Base-by-base conservation (phyloP, 1,140 invertebrate genomes). In the Physella acuta region DNA sequence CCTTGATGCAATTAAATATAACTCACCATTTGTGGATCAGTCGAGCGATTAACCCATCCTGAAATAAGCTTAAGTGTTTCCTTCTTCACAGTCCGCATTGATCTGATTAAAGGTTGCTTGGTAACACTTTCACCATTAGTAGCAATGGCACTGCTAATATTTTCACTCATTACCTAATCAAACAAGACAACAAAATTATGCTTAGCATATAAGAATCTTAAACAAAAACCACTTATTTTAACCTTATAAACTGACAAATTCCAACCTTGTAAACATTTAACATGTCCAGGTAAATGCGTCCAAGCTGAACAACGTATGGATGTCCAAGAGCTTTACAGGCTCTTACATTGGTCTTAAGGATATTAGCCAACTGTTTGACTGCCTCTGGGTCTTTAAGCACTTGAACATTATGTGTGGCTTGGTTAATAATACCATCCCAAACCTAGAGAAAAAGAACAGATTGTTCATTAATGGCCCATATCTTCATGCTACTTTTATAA, bases 51-150 rank as follows among this genome's bases (percentile, higher is more conserved):
- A 36, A 99, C 93, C 96, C 97, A 99, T 81, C 94, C 93, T 1
- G 95, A 94, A 76, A 99, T 98, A 60, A 99, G 87, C 85, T 98
- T 98, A n/a, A 99, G 86, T 3, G 96, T 98, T 88, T 99, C 98
- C 83, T 98, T 99, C 84, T 99, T 99, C 1, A 99, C 96, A 73
- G 97, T 94, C 79, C 96, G 90, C 97, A 99, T 99, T 80, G 92
- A 92, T 85, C 98, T 97, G 74, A 99, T 98, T 44, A 99, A 87
- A 14, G 95, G 96, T 85, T 99, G 96, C 84, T 98, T 98, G 74
- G 94, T 97, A 16, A 99, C 96, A 76, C 88, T 89, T 81, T 99
- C 95, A 26, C 97, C 97, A 88, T 99, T 96, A 67, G 95, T 86
- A 68, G 93, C 89, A 81, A 99, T 98, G 49, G 97, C 96, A 86